Conservation (phyloP, 1,140 invertebrate genomes). For the Lepidostoma basale region DNA sequence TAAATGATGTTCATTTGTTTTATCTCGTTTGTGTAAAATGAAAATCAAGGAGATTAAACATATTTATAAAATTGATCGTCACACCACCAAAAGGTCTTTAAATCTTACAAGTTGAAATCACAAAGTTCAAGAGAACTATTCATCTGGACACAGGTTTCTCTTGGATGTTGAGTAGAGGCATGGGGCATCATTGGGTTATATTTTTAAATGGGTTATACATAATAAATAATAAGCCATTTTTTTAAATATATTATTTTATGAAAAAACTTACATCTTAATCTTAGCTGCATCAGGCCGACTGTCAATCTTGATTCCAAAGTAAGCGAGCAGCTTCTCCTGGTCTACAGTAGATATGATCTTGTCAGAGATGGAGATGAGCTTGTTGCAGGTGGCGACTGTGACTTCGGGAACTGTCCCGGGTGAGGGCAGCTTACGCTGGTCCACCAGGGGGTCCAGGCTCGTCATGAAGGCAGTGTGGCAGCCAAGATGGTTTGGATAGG, state of each 20-base stretch:
- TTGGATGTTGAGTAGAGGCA: too few species aligned
- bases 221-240: neutral
- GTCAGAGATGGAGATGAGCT: slow-evolving; percentile 66
- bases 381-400: slow-evolving; percentile 61
- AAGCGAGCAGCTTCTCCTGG: slow-evolving; percentile 73
- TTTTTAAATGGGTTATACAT: too few species aligned
- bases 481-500: slow-evolving; percentile 75
- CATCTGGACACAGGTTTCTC: too few species aligned
- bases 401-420: slow-evolving; percentile 56
- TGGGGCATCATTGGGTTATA: too few species aligned
- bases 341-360: slow-evolving; percentile 76
- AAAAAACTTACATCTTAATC: slow-evolving; percentile 70
- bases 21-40: too few species aligned
- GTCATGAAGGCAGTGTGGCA: slow-evolving; percentile 76
- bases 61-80: too few species aligned
- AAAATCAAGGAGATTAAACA: too few species aligned
- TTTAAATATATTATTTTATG: neutral
- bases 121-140: too few species aligned
- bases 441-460: slow-evolving; percentile 68
- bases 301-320: slow-evolving; percentile 82
- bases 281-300: slow-evolving; percentile 75
- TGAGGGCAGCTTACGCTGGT: slow-evolving; percentile 58
- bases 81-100: too few species aligned
- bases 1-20: too few species aligned
- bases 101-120: too few species aligned